Evolutionary conservation across 2,797 vertebrate species (phyloP), one percentile per base, ranked within the genome.

Genomic region (Notoglanidium macrostoma): DNA sequence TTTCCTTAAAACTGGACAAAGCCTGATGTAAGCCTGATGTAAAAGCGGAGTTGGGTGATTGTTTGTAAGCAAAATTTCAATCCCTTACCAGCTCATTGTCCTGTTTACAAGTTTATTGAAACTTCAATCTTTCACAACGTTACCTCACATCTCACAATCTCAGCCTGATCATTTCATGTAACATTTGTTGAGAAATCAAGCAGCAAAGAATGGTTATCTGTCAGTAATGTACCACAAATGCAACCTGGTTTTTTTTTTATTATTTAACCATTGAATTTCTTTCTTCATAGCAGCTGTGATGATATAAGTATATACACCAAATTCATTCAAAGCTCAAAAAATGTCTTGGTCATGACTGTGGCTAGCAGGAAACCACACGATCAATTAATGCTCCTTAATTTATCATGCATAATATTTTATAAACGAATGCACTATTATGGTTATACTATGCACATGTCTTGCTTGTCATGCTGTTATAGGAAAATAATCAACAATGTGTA

Each of bases 11-110:
- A 65, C 80, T 19, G 83, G 83, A 84, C 57, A 35, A 59, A 54
- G 74, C 9, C 74, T 85, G 84, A 85, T 77, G 59, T 67, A 85
- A 85, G 61, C n/a, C 59, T 55, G 57, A 54, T 85, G 74, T 51
- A 85, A 85, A 21, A 21, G 35, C 46, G 0, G 12, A 70, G 17
- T 54, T 5, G 35, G 51, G 55, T 3, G 68, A 59, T n/a, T 44
- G 23, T 19, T 63, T 54, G 54, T 73, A 73, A 73, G 83, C 83
- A 73, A 59, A 84, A 84, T 17, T 63, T 81, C 23, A 29, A 83
- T 83, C 57, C 3, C 21, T 76, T 54, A 8, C 2, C 21, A 21
- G 35, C 77, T 15, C 19, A 0, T 35, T 7, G 19, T 14, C 10
- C 29, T 40, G 3, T 65, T 82, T 81, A 15, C 14, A 29, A 65